Percentiles rank a stretch among this genome's conserved stretches.
phyloP scores from a whole-genome alignment of 2,797 vertebrate species.

The Linurgus olivaceus region DNA sequence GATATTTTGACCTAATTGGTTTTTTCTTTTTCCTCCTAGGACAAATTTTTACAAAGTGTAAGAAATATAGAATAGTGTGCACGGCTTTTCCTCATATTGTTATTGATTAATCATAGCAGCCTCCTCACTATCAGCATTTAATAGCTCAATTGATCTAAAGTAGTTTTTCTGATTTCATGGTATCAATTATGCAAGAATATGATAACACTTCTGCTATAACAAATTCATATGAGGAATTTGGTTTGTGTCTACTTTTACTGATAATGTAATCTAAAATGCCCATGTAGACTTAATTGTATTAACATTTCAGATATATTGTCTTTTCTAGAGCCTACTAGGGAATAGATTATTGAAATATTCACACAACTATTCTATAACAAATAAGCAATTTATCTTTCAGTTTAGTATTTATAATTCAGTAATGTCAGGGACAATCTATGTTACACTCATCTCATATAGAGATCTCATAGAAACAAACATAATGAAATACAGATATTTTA shows the following conservation, averaged over 20 bases:
- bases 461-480: conserved; percentile 44
- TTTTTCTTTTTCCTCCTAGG: background rate
- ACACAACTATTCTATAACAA: conserved; percentile 34
- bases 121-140: background rate
- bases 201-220: background rate
- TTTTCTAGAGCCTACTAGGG: conserved; percentile 28
- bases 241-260: conserved; percentile 8
- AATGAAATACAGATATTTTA: conserved; percentile 63
- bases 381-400: conserved; percentile 53
- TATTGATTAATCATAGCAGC: background rate
- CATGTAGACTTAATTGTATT: background rate
- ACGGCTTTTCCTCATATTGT: background rate
- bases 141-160: background rate
- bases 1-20: background rate
- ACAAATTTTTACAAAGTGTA: background rate
- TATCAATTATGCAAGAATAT: background rate
- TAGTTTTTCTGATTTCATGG: background rate
- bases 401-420: conserved; percentile 67
- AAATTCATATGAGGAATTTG: background rate
- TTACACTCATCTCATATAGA: conserved; percentile 31
- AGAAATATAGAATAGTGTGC: background rate
- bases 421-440: conserved; percentile 56
- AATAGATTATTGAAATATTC: conserved; percentile 40
- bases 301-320: conserved; percentile 40
- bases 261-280: conserved; percentile 31